Evolutionary conservation across 2,113 vertebrate genomes (phyloP).

Genomic region (Serranochromis macrocephalus): DNA sequence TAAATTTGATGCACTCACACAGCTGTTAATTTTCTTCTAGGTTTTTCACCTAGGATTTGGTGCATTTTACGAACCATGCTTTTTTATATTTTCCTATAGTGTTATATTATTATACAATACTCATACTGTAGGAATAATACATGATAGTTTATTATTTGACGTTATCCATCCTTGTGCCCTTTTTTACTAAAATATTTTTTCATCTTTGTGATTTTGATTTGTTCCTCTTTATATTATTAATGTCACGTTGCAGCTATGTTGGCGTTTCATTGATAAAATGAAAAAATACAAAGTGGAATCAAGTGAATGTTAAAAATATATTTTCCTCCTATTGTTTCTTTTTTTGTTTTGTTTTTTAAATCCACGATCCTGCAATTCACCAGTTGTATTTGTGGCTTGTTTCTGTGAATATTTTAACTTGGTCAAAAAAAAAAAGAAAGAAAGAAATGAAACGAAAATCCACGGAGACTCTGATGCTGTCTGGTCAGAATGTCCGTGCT

Average conservation of each 20-base stretch:
- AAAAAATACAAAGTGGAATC: neutral
- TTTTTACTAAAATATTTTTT: neutral
- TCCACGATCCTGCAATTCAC: neutral
- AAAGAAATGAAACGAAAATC: neutral
- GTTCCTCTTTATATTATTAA: neutral
- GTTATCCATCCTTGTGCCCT: neutral
- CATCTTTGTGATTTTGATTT: neutral
- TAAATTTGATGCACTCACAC: conserved; percentile 6
- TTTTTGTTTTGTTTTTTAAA: neutral
- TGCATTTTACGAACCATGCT: neutral
- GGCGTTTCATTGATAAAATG: neutral
- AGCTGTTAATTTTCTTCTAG: conserved; percentile 4
- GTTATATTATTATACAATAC: neutral
- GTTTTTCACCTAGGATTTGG: conserved; percentile 16
- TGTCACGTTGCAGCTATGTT: neutral
- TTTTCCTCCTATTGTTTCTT: neutral
- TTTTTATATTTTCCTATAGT: neutral
- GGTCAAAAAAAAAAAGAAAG: neutral
- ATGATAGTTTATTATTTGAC: neutral
- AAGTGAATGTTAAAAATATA: neutral
- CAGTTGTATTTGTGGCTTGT: neutral
- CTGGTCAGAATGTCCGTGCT: neutral
- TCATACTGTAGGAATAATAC: neutral
- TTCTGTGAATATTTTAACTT: conserved; percentile 7
- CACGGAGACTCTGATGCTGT: neutral